Conservation (phyloP, 2,797 vertebrate genomes). For the Pangasius krempfi region DNA sequence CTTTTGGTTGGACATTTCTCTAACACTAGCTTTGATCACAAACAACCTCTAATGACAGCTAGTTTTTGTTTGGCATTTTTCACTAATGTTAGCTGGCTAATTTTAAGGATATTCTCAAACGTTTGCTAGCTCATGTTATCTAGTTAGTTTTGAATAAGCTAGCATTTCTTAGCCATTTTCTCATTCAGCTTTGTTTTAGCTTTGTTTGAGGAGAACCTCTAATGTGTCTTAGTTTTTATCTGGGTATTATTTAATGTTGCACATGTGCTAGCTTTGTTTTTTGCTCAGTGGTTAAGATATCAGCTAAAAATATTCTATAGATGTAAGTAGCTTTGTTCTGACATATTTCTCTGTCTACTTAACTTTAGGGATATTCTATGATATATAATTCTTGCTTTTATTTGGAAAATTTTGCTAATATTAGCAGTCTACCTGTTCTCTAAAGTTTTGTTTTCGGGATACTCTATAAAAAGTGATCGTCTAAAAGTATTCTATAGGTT, state of each 20-base stretch:
- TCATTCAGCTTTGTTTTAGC: not conserved
- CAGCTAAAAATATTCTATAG: not conserved
- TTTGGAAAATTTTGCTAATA: not conserved
- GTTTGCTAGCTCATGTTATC: not conserved
- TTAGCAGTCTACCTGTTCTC: not conserved
- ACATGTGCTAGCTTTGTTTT: not conserved
- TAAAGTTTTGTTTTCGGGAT: not conserved
- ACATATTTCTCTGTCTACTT: not conserved
- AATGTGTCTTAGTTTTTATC: not conserved
- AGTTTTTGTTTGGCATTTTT: not conserved
- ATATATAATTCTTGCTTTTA: not conserved
- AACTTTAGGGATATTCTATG: not conserved
- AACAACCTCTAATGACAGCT: not conserved
- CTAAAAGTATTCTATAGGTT: not conserved
- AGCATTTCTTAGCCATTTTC: not conserved
- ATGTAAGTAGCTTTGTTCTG: not conserved
- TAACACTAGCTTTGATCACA: not conserved
- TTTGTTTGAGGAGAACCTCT: not conserved
- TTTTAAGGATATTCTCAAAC: not conserved
- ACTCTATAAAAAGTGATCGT: not conserved
- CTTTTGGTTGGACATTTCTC: not conserved
- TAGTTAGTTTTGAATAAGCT: not conserved
- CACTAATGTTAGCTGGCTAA: not conserved
- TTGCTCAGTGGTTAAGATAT: not conserved
- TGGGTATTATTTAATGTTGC: not conserved